These are phyloP conservation scores for Blastobasis adustella DNA, from an alignment of 2,888 invertebrate genomes.

Conservation along the genomic window DNA sequence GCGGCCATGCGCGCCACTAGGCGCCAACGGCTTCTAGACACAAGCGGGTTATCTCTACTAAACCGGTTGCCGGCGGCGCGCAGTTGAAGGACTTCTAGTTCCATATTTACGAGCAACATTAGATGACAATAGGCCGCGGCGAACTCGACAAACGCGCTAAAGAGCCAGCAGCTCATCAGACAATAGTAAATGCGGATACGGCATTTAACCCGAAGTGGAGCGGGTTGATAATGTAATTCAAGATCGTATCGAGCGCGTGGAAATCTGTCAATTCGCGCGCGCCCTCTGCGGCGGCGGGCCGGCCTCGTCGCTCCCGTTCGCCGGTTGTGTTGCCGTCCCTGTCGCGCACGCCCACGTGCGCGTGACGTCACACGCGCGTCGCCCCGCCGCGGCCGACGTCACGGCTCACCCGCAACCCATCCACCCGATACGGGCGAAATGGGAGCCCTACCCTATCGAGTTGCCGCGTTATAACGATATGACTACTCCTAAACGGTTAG, in stretches of 20 bases:
- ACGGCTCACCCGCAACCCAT: constrained; percentile 34
- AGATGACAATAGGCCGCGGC: not conserved
- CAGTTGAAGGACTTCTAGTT: constrained; percentile 11
- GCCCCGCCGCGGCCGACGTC: constrained; percentile 45
- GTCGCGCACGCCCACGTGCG: constrained; percentile 61
- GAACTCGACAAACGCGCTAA: too few relatives aligned
- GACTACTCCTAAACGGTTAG: too few relatives aligned
- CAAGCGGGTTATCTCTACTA: constrained; percentile 11
- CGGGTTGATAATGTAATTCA: constrained; percentile 51
- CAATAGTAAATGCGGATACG: constrained; percentile 28
- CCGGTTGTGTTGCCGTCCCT: constrained; percentile 32
- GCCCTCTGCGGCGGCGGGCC: constrained; percentile 36
- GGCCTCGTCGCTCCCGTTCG: constrained; percentile 28
- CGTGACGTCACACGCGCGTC: constrained; percentile 54
- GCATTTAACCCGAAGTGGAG: constrained; percentile 34
- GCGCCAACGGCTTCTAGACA: constrained; percentile 17
- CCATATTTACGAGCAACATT: not conserved
- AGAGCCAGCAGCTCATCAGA: constrained; percentile 6
- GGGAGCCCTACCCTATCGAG: constrained; percentile 20
- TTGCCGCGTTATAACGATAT: too few relatives aligned
- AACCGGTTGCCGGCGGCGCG: constrained; percentile 23
- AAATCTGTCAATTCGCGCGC: constrained; percentile 63
- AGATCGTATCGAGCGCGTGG: constrained; percentile 66
- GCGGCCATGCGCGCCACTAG: not conserved
- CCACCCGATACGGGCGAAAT: constrained; percentile 18